phyloP scores from a whole-genome alignment of 2,113 vertebrate genomes.

The Apodemus speciosus region DNA sequence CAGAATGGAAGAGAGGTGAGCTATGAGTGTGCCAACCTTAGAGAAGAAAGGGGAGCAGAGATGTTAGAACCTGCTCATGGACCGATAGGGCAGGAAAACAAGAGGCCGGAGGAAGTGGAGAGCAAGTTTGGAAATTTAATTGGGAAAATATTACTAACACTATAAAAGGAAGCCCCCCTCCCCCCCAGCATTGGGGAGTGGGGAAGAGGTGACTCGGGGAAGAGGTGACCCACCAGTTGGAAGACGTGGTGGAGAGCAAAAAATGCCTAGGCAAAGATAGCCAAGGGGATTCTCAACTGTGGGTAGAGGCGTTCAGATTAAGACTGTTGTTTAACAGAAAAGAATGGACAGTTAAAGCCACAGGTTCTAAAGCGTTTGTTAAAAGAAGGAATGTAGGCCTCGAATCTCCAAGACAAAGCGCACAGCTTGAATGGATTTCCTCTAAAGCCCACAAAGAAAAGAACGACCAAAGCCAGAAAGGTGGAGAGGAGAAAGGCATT shows the following conservation, averaged over 20 bases:
- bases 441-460: background rate
- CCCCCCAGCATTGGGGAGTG: no score
- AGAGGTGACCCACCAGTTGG: background rate
- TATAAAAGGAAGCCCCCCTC: background rate
- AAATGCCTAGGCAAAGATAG: background rate
- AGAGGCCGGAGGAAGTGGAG: background rate
- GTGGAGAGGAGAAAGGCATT: background rate
- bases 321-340: background rate
- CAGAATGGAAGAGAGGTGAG: background rate
- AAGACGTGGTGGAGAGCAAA: slow-evolving; percentile 6
- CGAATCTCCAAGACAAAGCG: background rate
- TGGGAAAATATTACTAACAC: slow-evolving; percentile 7
- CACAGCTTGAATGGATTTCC: background rate
- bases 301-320: background rate
- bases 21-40: background rate
- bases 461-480: background rate
- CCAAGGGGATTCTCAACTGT: background rate
- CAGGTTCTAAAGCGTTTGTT: background rate
- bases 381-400: background rate
- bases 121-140: background rate
- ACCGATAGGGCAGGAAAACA: background rate
- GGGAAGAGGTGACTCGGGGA: background rate
- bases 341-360: slow-evolving; percentile 5
- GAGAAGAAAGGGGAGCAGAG: background rate
- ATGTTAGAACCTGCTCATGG: background rate